Percentiles rank a stretch among this genome's conserved stretches.
These are phyloP conservation scores for Yponomeuta malinellus DNA, from an alignment of 2,888 invertebrate species.

Conservation along the genomic window DNA sequence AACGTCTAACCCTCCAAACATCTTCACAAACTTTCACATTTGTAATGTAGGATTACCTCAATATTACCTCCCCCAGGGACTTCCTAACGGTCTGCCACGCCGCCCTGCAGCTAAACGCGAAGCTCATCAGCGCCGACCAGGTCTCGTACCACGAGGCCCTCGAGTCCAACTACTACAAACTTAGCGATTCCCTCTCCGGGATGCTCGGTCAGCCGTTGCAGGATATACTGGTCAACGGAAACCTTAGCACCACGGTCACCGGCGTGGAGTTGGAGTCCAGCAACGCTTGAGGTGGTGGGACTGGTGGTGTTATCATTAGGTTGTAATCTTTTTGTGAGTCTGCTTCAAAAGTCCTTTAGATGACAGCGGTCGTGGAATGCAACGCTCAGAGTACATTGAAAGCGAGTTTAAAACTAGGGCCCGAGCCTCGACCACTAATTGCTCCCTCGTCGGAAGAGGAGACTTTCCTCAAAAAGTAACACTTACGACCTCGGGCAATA, in stretches of 20 bases:
- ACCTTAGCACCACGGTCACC: constrained; percentile 86
- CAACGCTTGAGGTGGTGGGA: constrained; percentile 76
- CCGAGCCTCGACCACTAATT: too few relatives aligned
- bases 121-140: constrained; percentile 91
- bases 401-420: too few relatives aligned
- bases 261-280: constrained; percentile 88
- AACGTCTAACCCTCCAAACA: too few relatives aligned
- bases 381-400: too few relatives aligned
- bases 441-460: too few relatives aligned
- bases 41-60: background rate
- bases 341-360: background rate
- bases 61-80: constrained; percentile 77
- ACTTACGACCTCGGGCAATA: too few relatives aligned
- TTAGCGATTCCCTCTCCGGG: constrained; percentile 84
- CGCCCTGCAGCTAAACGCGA: constrained; percentile 91
- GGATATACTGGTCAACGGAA: constrained; percentile 81
- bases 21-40: too few relatives aligned
- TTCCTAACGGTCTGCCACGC: constrained; percentile 93
- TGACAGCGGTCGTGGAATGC: too few relatives aligned
- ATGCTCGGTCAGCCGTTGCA: constrained; percentile 84
- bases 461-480: too few relatives aligned
- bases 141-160: constrained; percentile 94
- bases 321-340: background rate
- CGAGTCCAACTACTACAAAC: constrained; percentile 89
- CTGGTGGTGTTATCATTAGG: background rate